Evolutionary conservation across 1,140 invertebrate species (phyloP), one percentile per base, ranked within the genome.

Genomic region (Laodelphax striatellus): DNA sequence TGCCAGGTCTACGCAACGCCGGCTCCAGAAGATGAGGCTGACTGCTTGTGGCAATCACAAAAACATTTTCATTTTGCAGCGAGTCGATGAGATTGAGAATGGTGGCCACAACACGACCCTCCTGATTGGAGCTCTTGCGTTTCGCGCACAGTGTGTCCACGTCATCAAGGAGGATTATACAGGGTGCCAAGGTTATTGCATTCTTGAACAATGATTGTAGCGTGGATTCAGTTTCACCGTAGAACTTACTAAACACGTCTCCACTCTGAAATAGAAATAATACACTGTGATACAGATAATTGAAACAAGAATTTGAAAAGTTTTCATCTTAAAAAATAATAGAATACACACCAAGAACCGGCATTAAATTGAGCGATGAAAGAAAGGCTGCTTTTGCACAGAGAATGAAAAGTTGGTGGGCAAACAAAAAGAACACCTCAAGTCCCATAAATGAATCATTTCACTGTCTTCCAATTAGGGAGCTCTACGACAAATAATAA

Each of bases 141-240:
- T 79, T 82, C 0, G 86, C 80, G 67, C 87, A 89, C 42, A 92
- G 73, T 22, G 77, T 80, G 64, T 92, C 86, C 34, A 93, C 78
- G 69, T 92, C 85, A 73, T 92, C 88, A 21, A 92, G 77, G 31
- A 91, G 70, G 65, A 93, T 77, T 34, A 92, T 76, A 66, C 79
- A 80, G 1, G 88, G 86, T 60, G 79, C 70, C 67, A 82, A 79
- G 57, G 77, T 68, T 60, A 80, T 77, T 4, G 88, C 90, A 65
- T 83, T 78, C 19, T 80, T 69, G 72, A 93, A 92, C 16, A 86
- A 70, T 44, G 73, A 73, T 64, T 74, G 79, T 60, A 93, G 73
- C 42, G 77, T 82, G 24, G 76, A 72, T 74, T 93, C 88, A 3
- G 84, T 84, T 75, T 89, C 87, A 13, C 82, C 83, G 66, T 82